phyloP scores from a whole-genome alignment of 2,113 vertebrate genomes.

The Entomyzon cyanotis region DNA sequence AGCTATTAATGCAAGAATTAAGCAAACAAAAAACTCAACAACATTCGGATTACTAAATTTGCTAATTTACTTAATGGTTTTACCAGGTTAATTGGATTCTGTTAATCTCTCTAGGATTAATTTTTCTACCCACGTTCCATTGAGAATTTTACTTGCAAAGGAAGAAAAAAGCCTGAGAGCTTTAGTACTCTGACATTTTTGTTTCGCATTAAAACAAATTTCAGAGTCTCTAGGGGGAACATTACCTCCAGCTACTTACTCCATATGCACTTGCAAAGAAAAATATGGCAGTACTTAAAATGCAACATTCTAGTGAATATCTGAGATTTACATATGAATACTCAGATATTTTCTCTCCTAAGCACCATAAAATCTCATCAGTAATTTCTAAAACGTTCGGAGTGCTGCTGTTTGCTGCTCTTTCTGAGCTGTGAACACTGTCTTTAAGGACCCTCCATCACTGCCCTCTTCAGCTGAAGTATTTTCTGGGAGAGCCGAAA shows the following conservation, averaged over 20 bases:
- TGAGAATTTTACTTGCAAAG: neutral
- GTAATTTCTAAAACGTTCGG: slow-evolving; percentile 42
- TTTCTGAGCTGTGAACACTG: slow-evolving; percentile 7
- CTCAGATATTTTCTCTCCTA: slow-evolving; percentile 33
- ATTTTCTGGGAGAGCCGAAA: slow-evolving; percentile 14
- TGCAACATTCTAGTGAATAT: slow-evolving; percentile 43
- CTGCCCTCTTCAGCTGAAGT: neutral
- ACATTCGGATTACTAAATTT: slow-evolving; percentile 16
- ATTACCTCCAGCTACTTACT: slow-evolving; percentile 44
- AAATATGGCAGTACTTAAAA: slow-evolving; percentile 53
- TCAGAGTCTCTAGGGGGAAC: slow-evolving; percentile 33
- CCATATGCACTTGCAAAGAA: slow-evolving; percentile 10
- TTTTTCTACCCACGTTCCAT: neutral
- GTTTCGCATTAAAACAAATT: slow-evolving; percentile 54
- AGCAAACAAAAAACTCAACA: neutral
- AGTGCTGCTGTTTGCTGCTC: slow-evolving; percentile 10
- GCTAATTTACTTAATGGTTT: slow-evolving; percentile 19
- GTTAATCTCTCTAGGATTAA: slow-evolving; percentile 17
- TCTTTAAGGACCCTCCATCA: slow-evolving; percentile 40
- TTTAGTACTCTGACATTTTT: slow-evolving; percentile 45
- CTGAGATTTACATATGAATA: slow-evolving; percentile 61
- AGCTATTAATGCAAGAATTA: neutral
- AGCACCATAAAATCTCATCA: slow-evolving; percentile 52
- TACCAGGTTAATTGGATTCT: slow-evolving; percentile 37
- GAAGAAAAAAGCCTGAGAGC: neutral